Percentiles rank a stretch among this genome's conserved stretches.
Evolutionary conservation across 1,140 invertebrate species (phyloP).

Genomic region (Pseudomyrmex pallidus): DNA sequence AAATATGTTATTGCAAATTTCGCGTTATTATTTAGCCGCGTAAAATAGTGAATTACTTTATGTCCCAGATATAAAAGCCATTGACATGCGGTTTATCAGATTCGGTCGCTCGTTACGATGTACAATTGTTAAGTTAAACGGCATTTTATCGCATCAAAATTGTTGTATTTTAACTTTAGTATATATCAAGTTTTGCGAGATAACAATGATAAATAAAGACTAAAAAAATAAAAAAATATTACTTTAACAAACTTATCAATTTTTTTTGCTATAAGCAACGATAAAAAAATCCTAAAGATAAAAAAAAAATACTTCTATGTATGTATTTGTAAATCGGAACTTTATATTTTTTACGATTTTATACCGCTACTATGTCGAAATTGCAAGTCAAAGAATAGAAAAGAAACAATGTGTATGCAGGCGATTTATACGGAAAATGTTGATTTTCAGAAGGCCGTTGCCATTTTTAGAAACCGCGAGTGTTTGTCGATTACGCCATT

Average conservation of each 20-base stretch:
- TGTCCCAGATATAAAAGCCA: constrained; percentile 46
- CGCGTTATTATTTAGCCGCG: constrained; percentile 16
- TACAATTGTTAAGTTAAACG: constrained; percentile 40
- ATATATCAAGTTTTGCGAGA: neutral
- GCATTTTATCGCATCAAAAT: constrained; percentile 18
- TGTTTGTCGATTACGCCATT: constrained; percentile 29
- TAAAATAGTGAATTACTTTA: constrained; percentile 40
- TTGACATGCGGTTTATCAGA: constrained; percentile 30
- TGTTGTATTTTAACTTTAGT: constrained; percentile 33
- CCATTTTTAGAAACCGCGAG: neutral
- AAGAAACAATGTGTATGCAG: neutral
- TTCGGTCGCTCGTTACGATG: constrained; percentile 12
- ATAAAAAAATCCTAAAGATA: too few species aligned
- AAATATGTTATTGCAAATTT: constrained; percentile 26
- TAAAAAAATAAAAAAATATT: neutral
- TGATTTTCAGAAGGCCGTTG: constrained; percentile 24
- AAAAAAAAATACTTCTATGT: neutral
- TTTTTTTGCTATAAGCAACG: too few species aligned
- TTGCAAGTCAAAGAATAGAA: neutral
- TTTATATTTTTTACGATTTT: neutral
- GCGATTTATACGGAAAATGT: constrained; percentile 34
- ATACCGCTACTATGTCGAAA: too few species aligned
- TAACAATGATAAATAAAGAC: neutral
- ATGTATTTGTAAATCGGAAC: neutral
- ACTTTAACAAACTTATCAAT: neutral